These are phyloP conservation scores for Otolemur garnettii DNA, from an alignment of 2,113 vertebrate genomes.

Conservation along the genomic window DNA sequence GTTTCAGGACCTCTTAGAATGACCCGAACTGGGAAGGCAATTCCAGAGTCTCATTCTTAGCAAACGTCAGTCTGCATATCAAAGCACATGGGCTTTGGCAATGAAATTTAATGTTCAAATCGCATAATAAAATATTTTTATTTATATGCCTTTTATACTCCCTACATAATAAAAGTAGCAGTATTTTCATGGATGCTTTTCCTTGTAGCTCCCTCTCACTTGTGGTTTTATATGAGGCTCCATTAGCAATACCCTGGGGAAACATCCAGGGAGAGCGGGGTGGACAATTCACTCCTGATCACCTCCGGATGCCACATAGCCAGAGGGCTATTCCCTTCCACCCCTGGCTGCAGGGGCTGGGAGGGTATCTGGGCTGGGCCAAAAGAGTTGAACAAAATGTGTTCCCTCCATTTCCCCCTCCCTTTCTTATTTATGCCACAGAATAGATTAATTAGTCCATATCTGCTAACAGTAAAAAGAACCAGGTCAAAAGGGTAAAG, in stretches of 20 bases:
- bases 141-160: conserved; percentile 57
- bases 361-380: background rate
- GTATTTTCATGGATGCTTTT: conserved; percentile 31
- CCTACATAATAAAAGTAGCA: conserved; percentile 21
- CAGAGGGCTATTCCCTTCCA: background rate
- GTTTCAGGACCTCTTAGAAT: background rate
- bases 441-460: background rate
- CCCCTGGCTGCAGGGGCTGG: too few species aligned
- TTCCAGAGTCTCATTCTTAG: background rate
- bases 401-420: background rate
- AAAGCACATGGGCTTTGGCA: background rate
- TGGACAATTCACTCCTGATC: background rate
- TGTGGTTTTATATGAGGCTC: background rate
- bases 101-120: conserved; percentile 65
- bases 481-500: background rate
- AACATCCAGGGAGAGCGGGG: background rate
- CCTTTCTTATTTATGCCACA: background rate
- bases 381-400: background rate
- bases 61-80: background rate
- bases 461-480: conserved; percentile 25
- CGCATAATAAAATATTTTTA: conserved; percentile 67
- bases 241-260: background rate
- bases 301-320: background rate
- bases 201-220: background rate
- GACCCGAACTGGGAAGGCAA: background rate